phyloP scores from a whole-genome alignment of 92 coral and sea anemone species.

The Zoanthus gigantus region DNA sequence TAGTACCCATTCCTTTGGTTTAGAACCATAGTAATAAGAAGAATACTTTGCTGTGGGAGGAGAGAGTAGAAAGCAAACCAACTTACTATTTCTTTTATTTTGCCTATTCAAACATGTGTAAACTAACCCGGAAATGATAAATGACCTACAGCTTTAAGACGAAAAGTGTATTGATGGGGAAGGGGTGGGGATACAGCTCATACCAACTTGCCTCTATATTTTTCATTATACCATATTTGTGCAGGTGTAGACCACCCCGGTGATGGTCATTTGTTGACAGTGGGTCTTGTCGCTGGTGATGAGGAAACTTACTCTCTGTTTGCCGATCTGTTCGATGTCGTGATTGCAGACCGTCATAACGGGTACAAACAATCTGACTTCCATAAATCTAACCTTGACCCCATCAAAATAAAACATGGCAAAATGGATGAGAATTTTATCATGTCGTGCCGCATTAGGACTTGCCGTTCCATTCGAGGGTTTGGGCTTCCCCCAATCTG shows the following conservation, averaged over 20 bases:
- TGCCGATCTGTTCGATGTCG: slow-evolving; percentile 65
- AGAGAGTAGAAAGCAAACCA: no score
- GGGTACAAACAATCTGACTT: slow-evolving; percentile 57
- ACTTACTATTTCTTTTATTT: no score
- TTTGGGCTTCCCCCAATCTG: slow-evolving; percentile 59
- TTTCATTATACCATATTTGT: not conserved
- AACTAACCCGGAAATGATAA: no score
- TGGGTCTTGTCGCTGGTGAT: slow-evolving; percentile 71
- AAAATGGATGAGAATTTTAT: slow-evolving; percentile 73
- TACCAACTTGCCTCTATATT: no score
- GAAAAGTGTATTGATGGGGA: no score
- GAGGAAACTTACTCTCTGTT: slow-evolving; percentile 58
- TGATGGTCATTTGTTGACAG: slow-evolving; percentile 54
- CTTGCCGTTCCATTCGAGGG: slow-evolving; percentile 68
- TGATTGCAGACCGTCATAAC: slow-evolving; percentile 75
- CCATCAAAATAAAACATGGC: slow-evolving; percentile 66
- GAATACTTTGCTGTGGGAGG: no score
- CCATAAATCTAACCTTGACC: slow-evolving; percentile 62
- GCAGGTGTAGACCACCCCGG: slow-evolving; percentile 65
- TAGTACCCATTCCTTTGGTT: no score
- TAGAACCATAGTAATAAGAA: no score
- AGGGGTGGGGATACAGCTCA: no score
- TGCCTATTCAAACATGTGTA: no score
- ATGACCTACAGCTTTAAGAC: no score
- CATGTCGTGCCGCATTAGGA: slow-evolving; percentile 66